These are phyloP conservation scores for Prietella phreatophila DNA, from an alignment of 2,113 vertebrate species.

Conservation along the genomic window DNA sequence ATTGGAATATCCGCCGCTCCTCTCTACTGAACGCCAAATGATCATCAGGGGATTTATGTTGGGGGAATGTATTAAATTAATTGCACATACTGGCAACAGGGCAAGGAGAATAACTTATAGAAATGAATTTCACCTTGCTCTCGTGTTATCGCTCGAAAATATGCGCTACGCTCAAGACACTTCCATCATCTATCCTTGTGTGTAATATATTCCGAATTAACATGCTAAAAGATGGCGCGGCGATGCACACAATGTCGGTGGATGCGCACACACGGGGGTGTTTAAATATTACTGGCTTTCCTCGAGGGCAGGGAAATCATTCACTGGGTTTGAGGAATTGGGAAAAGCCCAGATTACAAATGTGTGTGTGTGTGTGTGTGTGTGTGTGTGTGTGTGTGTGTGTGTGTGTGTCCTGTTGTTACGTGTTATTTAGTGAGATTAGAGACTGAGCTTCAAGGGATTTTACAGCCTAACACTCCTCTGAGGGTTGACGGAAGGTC, in stretches of 20 bases:
- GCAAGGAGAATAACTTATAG: slow-evolving; percentile 60
- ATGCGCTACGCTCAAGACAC: not conserved
- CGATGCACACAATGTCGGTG: slow-evolving; percentile 1
- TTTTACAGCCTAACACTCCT: slow-evolving; percentile 26
- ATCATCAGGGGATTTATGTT: slow-evolving; percentile 72
- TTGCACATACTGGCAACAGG: slow-evolving; percentile 62
- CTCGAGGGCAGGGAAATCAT: slow-evolving; percentile 25
- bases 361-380: slow-evolving; percentile 16
- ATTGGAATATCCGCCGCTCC: slow-evolving; percentile 64
- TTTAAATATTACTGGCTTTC: slow-evolving; percentile 35
- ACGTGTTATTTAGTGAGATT: slow-evolving; percentile 34
- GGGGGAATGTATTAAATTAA: slow-evolving; percentile 70
- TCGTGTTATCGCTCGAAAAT: slow-evolving; percentile 49
- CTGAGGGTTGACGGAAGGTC: slow-evolving; percentile 39
- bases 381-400: slow-evolving; percentile 22
- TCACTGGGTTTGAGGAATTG: slow-evolving; percentile 38
- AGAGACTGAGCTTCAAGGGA: slow-evolving; percentile 11
- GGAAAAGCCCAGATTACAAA: slow-evolving; percentile 3
- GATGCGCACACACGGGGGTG: not conserved
- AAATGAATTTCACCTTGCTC: slow-evolving; percentile 65
- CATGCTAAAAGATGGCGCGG: slow-evolving; percentile 17
- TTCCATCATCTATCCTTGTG: slow-evolving; percentile 9
- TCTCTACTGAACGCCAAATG: slow-evolving; percentile 66
- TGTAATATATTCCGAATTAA: slow-evolving; percentile 33
- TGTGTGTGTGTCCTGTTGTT: slow-evolving; percentile 16